Base-by-base conservation (phyloP, 2,888 invertebrate species). In the Elysia crispata region DNA sequence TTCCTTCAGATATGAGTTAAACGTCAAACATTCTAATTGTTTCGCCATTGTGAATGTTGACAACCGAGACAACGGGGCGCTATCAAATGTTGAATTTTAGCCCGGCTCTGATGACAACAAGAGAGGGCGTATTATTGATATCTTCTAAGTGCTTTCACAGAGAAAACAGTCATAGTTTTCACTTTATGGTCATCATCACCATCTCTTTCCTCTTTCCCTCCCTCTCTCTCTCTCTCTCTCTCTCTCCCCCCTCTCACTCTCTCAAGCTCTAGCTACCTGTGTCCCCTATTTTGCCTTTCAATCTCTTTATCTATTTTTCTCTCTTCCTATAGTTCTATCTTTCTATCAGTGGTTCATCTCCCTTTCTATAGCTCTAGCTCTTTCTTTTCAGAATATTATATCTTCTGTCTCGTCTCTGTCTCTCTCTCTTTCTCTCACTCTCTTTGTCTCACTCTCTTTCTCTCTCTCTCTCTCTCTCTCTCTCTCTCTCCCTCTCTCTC, bases 241-340 rank as follows among this genome's bases (percentile, higher is more conserved):
- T 41, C 41, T 41, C 41, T 11, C 41, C 41, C 41, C 41, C 11
- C 41, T 41, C 41, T 41, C 41, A 6, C 41, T 41, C 41, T 41
- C 41, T 41, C 41, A 3, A 25, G 64, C 31, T 31, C 76, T 33
- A n/a, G 20, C 57, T 33, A 30, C n/a, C 60, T 23, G 49, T 23
- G 23, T 30, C 8, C 64, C n/a, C 50, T 49, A 25, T 18, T n/a
- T n/a, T 30, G 23, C 62, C 62, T 31, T 31, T 62, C 60, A 31
- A 75, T 54, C 60, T 75, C 57, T 75, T 60, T 74, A 25, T 74
- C 25, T 72, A 20, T 70, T 15, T 30, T 30, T 67, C 25, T 67
- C 30, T 30, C 23, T 72, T 25, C 30, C n/a, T n/a, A 25, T n/a
- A 18, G 28, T 30, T 23, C 60, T 57, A 6, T 31, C 62, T 15